Percentiles rank a stretch among this genome's conserved stretches.
phyloP scores from a whole-genome alignment of 2,797 vertebrate genomes.

The Channa striata region DNA sequence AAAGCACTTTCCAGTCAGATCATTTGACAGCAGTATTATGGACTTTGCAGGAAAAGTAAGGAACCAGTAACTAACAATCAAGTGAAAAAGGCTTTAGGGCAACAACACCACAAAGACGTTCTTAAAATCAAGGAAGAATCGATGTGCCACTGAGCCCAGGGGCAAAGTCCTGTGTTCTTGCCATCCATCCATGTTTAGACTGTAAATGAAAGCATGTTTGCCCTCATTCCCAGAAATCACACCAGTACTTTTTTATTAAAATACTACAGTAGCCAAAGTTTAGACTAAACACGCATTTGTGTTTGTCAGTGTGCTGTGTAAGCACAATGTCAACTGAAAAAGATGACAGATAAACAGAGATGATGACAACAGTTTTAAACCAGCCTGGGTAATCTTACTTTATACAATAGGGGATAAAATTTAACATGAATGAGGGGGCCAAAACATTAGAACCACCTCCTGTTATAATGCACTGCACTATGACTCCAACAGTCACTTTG shows the following conservation, averaged over 20 bases:
- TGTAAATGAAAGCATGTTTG: slow-evolving; percentile 9
- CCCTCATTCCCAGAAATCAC: neutral
- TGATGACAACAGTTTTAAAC: too few relatives aligned
- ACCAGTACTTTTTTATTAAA: neutral
- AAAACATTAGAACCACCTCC: too few relatives aligned
- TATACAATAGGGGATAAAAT: too few relatives aligned
- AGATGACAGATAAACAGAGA: neutral
- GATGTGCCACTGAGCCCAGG: neutral
- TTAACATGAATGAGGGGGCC: too few relatives aligned
- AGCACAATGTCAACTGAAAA: neutral
- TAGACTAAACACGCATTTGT: neutral
- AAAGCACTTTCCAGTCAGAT: too few relatives aligned
- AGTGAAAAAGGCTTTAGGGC: too few relatives aligned
- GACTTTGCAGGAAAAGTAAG: neutral
- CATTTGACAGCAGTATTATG: neutral
- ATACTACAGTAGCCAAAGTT: neutral
- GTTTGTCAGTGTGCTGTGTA: neutral
- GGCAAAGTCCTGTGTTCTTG: neutral
- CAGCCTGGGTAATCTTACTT: too few relatives aligned
- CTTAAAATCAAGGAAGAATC: too few relatives aligned
- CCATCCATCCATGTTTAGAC: neutral
- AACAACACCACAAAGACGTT: too few relatives aligned
- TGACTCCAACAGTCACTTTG: too few relatives aligned
- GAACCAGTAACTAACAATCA: neutral
- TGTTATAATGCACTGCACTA: too few relatives aligned